Conservation (phyloP, 2,113 vertebrate species). For the Sebastes fasciatus region DNA sequence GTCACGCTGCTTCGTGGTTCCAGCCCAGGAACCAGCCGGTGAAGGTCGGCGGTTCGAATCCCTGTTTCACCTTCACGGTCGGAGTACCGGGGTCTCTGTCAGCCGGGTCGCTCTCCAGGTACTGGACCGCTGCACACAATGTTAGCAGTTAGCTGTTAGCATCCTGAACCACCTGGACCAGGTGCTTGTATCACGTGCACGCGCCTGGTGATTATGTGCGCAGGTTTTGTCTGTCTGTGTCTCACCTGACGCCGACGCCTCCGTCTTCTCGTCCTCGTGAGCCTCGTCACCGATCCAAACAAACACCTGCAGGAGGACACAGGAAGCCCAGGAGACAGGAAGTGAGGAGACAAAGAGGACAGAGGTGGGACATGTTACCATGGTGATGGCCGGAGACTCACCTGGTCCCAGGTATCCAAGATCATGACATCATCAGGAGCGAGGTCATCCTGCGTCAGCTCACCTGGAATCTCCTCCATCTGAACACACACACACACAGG, state of each 20-base stretch:
- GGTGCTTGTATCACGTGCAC: too few species aligned
- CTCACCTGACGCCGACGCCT: conserved; percentile 87
- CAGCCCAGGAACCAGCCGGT: conserved; percentile 95
- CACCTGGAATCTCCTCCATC: conserved; percentile 94
- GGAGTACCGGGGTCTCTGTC: conserved; percentile 85
- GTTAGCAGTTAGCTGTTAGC: neutral
- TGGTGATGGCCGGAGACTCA: conserved; percentile 46
- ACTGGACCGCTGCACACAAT: conserved; percentile 83
- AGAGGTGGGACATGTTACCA: neutral
- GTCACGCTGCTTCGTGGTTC: conserved; percentile 77
- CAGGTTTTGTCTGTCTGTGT: too few species aligned
- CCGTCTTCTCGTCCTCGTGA: conserved; percentile 88
- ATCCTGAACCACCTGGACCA: neutral
- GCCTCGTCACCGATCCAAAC: conserved; percentile 94
- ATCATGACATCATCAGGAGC: conserved; percentile 94
- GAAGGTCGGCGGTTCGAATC: conserved; percentile 90
- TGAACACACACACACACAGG: conserved; percentile 54
- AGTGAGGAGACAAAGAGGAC: neutral
- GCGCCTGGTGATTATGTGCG: too few species aligned
- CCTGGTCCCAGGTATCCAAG: conserved; percentile 93
- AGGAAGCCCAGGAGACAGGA: conserved; percentile 14
- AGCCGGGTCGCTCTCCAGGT: conserved; percentile 88
- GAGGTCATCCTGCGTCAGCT: conserved; percentile 92
- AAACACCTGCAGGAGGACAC: conserved; percentile 84
- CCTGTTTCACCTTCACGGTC: conserved; percentile 83